Evolutionary conservation across 2,797 vertebrate species (phyloP), one percentile per base, ranked within the genome.

Genomic region (Platyrinchus mystaceus): DNA sequence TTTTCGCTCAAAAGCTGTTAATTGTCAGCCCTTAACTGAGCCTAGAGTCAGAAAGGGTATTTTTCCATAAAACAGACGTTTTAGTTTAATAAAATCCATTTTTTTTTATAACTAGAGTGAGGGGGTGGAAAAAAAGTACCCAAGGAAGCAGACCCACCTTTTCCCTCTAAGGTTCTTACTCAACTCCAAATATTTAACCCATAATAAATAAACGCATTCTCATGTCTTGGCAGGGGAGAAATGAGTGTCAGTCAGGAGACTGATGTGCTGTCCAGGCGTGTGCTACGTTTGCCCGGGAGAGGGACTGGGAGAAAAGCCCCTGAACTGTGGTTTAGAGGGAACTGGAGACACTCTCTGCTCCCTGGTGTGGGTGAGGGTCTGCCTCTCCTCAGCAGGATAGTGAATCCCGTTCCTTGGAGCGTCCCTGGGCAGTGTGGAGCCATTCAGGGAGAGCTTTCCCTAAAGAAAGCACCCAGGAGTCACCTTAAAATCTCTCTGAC

Each of bases 141-240:
- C 71, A 52, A 53, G 53, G 66, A 91, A 89, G 15, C 20, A 60
- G 91, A 91, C 36, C 81, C 76, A 89, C 76, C 92, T 93, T 93
- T 85, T 92, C 75, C 74, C 90, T 80, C 62, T 78, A 62, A 93
- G 92, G 87, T 87, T 94, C 87, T 92, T 89, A 75, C 74, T 92
- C 79, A 94, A 58, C 86, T 80, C 39, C 66, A 89, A 46, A 81
- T 91, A 86, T 91, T 93, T 94, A 86, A 92, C 87, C 89, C 82
- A 69, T 94, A 89, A 92, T 91, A 92, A 96, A 92, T 84, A 93
- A 89, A 75, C 0, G 23, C 44, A 52, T 82, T 90, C 73, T 94
- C 46, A 44, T 78, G 63, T 69, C 84, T 91, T 91, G 79, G 76
- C 89, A 89, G 82, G 46, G 89, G 37, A 90, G 66, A 64, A 68